Base-by-base conservation (phyloP, 2,888 invertebrate species). In the Melanophora roralis region DNA sequence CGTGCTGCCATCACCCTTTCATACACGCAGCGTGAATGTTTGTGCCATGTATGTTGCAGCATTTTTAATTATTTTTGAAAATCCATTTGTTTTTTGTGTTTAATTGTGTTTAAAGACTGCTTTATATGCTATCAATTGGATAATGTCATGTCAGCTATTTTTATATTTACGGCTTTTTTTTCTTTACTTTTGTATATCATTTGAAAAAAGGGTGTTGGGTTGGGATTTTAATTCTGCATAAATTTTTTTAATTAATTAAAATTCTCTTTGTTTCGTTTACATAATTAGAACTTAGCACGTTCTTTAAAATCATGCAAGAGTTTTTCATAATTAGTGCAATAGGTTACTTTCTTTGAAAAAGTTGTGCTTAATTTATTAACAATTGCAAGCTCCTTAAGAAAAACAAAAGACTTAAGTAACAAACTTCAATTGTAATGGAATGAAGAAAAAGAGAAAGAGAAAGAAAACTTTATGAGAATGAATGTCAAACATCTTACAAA, bases 271-370 rank as follows among this genome's bases (percentile, higher is more conserved):
- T 47, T 27, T 32, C 5, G 53, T 76, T 47, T 68, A 55, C 32
- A 40, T 75, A 60, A 62, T 76, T 55, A 47, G 32, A 64, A 76
- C 47, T 49, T 49, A 49, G 69, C 76, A 76, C 47, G 76, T 57
- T 57, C 62, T 43, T 14, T 68, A 38, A 62, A 55, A 64, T 69
- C 69, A 69, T 69, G 76, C 64, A 76, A 69, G 69, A 43, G 49
- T 62, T 32, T 40, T 57, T 32, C 21, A 16, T 27, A 38, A 38
- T 76, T 76, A 69, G 64, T 76, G 69, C 76, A 76, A 76, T 69
- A 76, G 76, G 76, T 69, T 69, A 64, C 69, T 69, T 76, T 69
- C 68, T 62, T 60, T 53, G 6, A 12, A 43, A 12, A 62, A 53
- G 16, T n/a, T n/a, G n/a, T n/a, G n/a, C n/a, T n/a, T n/a, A n/a